Evolutionary conservation across 2,113 vertebrate species (phyloP).

Genomic region (zebrafish (Danio rerio)): GRCz12tu NC_133195.1:50826001-50826500

Average conservation of each 20-base stretch:
- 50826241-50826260: conserved; percentile 2
- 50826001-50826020: too few relatives aligned
- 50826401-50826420: conserved; percentile 40
- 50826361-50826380: conserved; percentile 1
- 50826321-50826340: conserved; percentile 18
- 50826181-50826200: background rate
- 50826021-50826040: too few relatives aligned
- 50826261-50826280: background rate
- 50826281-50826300: background rate
- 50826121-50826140: background rate
- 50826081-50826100: background rate
- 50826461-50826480: conserved; percentile 1
- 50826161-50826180: background rate
- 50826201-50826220: background rate
- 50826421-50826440: conserved; percentile 12
- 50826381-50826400: background rate
- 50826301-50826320: conserved; percentile 25
- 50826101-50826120: background rate
- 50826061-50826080: too few relatives aligned
- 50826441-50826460: background rate
- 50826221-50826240: background rate
- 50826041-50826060: too few relatives aligned
- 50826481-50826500: conserved; percentile 33
- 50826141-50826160: background rate
- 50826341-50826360: conserved; percentile 22